Conservation (phyloP, 1,140 invertebrate species). For the Lasaia peninsularis region DNA sequence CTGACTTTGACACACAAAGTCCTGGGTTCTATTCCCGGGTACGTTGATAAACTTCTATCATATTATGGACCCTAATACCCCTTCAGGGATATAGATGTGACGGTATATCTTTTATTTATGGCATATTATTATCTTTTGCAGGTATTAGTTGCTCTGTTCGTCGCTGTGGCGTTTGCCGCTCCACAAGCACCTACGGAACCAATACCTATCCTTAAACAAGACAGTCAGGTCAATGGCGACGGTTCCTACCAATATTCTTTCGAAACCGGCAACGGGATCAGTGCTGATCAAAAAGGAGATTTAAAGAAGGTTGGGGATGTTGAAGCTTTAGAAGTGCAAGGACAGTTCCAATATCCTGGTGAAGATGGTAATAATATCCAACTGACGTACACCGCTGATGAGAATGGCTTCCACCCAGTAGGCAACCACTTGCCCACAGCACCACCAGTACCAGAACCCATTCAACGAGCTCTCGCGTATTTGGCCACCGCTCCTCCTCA, state of each 20-base stretch:
- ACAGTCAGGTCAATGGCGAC: slow-evolving; percentile 65
- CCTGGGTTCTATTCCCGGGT: too few species aligned
- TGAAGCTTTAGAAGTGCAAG: slow-evolving; percentile 79
- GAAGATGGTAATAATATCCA: slow-evolving; percentile 79
- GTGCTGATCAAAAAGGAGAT: slow-evolving; percentile 82
- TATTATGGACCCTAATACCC: too few species aligned
- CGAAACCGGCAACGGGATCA: slow-evolving; percentile 85
- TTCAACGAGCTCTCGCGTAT: slow-evolving; percentile 74
- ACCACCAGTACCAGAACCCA: slow-evolving; percentile 78
- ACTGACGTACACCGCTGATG: slow-evolving; percentile 87
- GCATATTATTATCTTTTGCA: slow-evolving; percentile 40
- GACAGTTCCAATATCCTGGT: slow-evolving; percentile 82
- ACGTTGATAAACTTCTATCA: too few species aligned
- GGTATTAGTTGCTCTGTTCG: slow-evolving; percentile 54
- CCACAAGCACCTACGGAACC: slow-evolving; percentile 54
- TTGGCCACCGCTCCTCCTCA: slow-evolving; percentile 66
- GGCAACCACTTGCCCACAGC: slow-evolving; percentile 81
- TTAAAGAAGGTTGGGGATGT: slow-evolving; percentile 80
- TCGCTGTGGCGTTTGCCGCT: slow-evolving; percentile 48
- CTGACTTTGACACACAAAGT: too few species aligned
- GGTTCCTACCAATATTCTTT: slow-evolving; percentile 67
- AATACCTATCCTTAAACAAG: slow-evolving; percentile 63
- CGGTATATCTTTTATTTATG: too few species aligned
- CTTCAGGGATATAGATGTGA: too few species aligned
- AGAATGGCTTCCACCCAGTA: slow-evolving; percentile 83